Percentiles rank a stretch among this genome's conserved stretches.
Evolutionary conservation across 2,113 vertebrate genomes (phyloP).

Genomic region (Mirza zaza): DNA sequence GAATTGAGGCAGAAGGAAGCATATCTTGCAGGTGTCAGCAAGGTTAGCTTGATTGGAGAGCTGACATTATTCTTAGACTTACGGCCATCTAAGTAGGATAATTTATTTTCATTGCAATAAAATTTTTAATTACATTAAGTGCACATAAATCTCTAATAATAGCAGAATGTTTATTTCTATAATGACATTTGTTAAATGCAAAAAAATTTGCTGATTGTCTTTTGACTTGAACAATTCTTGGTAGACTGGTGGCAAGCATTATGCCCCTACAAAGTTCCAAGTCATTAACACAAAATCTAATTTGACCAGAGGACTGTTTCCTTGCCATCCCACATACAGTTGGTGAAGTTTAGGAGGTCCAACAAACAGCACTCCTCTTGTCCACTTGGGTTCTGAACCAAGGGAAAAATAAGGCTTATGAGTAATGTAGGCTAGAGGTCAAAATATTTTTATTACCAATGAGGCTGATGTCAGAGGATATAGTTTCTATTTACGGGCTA

Average conservation of each 20-base stretch:
- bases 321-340: neutral
- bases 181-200: neutral
- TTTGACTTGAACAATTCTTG: neutral
- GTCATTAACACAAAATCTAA: neutral
- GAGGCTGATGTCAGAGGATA: neutral
- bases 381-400: neutral
- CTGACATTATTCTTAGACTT: conserved; percentile 12
- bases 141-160: conserved; percentile 16
- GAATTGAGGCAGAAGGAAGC: conserved; percentile 4
- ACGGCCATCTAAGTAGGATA: neutral
- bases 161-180: neutral
- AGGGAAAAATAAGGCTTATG: neutral
- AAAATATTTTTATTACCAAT: neutral
- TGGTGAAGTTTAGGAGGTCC: neutral
- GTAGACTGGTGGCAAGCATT: neutral
- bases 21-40: neutral
- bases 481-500: neutral
- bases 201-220: neutral
- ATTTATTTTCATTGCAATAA: conserved; percentile 48
- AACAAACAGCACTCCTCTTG: neutral
- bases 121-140: conserved; percentile 26
- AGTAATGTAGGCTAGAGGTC: neutral
- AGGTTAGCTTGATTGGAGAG: neutral
- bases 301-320: neutral
- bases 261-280: neutral